Conservation (phyloP, 2,797 vertebrate genomes). For the Acipenser oxyrinchus region DNA sequence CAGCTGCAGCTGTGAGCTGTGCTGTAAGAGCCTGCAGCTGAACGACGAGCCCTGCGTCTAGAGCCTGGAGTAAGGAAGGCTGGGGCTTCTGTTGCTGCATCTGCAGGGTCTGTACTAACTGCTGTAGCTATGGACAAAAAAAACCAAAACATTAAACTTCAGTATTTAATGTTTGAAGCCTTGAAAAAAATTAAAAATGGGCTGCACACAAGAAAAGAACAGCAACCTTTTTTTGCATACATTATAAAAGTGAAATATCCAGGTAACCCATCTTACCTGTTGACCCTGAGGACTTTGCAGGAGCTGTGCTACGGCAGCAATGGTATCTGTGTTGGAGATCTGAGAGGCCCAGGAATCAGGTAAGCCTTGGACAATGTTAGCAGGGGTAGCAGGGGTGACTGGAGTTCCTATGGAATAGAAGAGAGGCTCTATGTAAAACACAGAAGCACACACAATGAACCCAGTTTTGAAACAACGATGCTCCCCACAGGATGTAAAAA, state of each 20-base stretch:
- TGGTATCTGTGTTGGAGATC: constrained; percentile 90
- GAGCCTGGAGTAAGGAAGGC: constrained; percentile 87
- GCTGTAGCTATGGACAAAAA: constrained; percentile 72
- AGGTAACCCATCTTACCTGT: constrained; percentile 66
- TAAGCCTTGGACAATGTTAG: constrained; percentile 82
- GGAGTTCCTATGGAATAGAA: constrained; percentile 71
- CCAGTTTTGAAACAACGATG: too few species aligned
- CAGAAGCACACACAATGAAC: not conserved
- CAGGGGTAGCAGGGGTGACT: constrained; percentile 90
- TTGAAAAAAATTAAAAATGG: too few species aligned
- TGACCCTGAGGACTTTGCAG: constrained; percentile 96
- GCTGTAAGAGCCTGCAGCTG: constrained; percentile 95
- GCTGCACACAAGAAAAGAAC: not conserved
- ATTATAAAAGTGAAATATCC: constrained; percentile 11
- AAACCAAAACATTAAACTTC: constrained; percentile 7
- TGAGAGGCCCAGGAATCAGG: constrained; percentile 94
- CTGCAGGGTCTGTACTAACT: constrained; percentile 91
- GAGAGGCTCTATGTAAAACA: not conserved
- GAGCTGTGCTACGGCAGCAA: constrained; percentile 94
- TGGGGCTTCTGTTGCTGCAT: constrained; percentile 98
- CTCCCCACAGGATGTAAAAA: too few species aligned
- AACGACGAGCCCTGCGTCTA: constrained; percentile 92
- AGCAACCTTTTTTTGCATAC: not conserved
- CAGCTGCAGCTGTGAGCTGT: constrained; percentile 89
- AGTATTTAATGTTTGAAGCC: not conserved